Conservation (phyloP, 2,888 invertebrate species). For the Pristionchus exspectatus region DNA sequence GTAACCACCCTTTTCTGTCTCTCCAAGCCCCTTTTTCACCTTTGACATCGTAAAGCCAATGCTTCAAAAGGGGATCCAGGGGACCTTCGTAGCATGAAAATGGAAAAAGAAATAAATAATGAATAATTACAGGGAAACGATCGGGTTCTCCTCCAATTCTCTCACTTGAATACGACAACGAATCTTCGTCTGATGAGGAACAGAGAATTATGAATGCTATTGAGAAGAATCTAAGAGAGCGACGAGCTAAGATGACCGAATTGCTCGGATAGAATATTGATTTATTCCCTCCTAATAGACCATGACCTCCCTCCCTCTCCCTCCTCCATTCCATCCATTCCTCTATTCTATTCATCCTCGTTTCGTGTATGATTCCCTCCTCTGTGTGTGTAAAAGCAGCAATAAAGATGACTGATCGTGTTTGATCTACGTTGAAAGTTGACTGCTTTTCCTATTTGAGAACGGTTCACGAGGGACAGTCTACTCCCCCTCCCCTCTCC, state of each 20-base stretch:
- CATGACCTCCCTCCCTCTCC: conserved; percentile 10
- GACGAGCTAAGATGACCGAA: conserved; percentile 33
- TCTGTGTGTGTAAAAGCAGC: conserved; percentile 42
- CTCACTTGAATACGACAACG: conserved; percentile 7
- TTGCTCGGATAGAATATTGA: conserved; percentile 41
- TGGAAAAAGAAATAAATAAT: background rate
- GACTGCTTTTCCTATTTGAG: background rate
- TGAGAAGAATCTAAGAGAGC: conserved; percentile 2
- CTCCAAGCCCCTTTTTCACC: background rate
- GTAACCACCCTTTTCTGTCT: conserved; percentile 1
- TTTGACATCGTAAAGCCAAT: conserved; percentile 40
- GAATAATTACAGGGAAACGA: conserved; percentile 22
- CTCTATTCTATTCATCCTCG: conserved; percentile 23
- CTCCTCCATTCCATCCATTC: background rate
- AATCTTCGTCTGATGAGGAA: conserved; percentile 1
- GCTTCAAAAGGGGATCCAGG: background rate
- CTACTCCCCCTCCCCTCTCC: no score
- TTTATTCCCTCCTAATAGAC: background rate
- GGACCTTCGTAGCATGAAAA: background rate
- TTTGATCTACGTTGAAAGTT: conserved; percentile 32
- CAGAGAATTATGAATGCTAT: background rate
- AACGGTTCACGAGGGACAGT: no score
- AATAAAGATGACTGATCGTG: conserved; percentile 51
- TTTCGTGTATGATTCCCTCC: conserved; percentile 25
- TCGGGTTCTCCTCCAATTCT: conserved; percentile 37